Conservation (phyloP, 30 jellyfish, hydroid and myxozoan species). For the Hydractinia echinata region DNA sequence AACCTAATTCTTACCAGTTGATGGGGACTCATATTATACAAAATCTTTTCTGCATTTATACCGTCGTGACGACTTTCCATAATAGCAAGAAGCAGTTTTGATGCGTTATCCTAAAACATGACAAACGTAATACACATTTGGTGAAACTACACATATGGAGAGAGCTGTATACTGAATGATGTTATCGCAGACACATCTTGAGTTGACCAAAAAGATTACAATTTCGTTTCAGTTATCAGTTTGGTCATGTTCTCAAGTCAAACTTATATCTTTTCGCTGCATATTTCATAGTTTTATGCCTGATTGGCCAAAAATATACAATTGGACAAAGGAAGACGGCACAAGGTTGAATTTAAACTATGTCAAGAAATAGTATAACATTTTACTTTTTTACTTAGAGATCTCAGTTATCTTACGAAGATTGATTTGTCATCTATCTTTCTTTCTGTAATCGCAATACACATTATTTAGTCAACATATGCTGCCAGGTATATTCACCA, state of each 20-base stretch:
- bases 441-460: too few species aligned
- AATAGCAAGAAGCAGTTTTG: conserved; percentile 85
- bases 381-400: too few species aligned
- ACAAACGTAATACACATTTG: neutral
- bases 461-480: neutral
- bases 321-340: too few species aligned
- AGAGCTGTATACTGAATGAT: neutral
- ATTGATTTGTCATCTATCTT: too few species aligned
- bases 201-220: neutral
- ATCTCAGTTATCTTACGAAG: too few species aligned
- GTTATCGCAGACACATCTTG: neutral
- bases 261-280: too few species aligned
- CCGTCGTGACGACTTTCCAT: conserved; percentile 99
- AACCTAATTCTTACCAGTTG: conserved; percentile 46
- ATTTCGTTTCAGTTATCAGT: too few species aligned
- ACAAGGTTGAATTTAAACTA: too few species aligned
- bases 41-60: conserved; percentile 88
- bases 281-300: too few species aligned
- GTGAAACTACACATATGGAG: neutral
- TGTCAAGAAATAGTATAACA: too few species aligned
- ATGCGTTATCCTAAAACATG: conserved; percentile 71
- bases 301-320: too few species aligned
- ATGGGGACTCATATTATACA: conserved; percentile 79
- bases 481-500: neutral
- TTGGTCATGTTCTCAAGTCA: too few species aligned